These are phyloP conservation scores for Protobothrops flavoviridis DNA, from an alignment of 2,113 vertebrate species.

Conservation along the genomic window DNA sequence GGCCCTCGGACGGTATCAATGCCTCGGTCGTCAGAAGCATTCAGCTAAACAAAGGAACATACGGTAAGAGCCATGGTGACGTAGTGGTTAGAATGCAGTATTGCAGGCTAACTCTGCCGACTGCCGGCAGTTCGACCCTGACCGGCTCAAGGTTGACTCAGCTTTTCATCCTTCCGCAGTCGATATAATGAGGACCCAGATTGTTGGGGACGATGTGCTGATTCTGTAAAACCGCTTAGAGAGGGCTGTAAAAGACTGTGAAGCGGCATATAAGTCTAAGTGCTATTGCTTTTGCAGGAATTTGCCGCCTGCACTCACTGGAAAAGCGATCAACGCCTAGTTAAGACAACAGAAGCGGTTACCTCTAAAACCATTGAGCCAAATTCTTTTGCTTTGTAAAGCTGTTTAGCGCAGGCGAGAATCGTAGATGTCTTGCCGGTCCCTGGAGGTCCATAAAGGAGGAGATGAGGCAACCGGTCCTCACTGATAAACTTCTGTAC, in stretches of 20 bases:
- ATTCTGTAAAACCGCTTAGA: background rate
- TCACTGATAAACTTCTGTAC: conserved; percentile 93
- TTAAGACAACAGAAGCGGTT: background rate
- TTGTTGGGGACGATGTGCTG: background rate
- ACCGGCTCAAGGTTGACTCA: background rate
- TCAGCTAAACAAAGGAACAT: conserved; percentile 74
- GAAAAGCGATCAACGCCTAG: too few species aligned
- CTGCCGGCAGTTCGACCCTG: background rate
- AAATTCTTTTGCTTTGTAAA: conserved; percentile 90
- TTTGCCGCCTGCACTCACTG: too few species aligned
- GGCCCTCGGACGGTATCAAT: conserved; percentile 93
- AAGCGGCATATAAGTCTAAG: background rate
- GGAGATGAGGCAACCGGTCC: conserved; percentile 88
- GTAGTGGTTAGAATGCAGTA: background rate
- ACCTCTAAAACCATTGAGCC: conserved; percentile 97
- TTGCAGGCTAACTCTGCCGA: background rate
- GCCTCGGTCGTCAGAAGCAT: conserved; percentile 93
- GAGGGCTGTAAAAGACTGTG: background rate
- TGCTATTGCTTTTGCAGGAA: background rate
- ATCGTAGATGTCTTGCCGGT: conserved; percentile 98
- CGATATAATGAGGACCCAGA: background rate
- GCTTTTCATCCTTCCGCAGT: background rate
- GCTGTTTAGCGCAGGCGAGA: conserved; percentile 88
- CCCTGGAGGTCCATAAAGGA: conserved; percentile 95
- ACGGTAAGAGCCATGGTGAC: background rate